Evolutionary conservation across 1,140 invertebrate species (phyloP).

Genomic region (Lineus longissimus): DNA sequence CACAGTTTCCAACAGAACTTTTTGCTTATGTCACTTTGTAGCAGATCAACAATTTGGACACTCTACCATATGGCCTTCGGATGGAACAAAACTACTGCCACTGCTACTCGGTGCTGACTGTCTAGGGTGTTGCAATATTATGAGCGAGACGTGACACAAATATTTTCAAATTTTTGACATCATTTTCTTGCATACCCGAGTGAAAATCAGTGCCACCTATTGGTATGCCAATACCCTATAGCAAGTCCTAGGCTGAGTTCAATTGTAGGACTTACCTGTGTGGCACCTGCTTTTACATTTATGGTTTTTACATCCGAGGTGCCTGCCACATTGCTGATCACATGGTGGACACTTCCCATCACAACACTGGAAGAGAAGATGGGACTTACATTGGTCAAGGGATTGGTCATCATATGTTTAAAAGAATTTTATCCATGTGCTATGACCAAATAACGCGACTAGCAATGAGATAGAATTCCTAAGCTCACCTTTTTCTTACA

Average conservation of each 20-base stretch:
- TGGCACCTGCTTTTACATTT: conserved; percentile 84
- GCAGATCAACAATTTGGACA: not conserved
- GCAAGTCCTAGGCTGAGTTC: no score
- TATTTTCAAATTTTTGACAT: no score
- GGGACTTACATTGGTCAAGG: conserved; percentile 1
- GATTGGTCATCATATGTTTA: no score
- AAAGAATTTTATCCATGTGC: no score
- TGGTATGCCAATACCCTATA: no score
- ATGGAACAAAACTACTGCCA: not conserved
- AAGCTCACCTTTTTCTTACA: conserved; percentile 76
- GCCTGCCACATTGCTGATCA: conserved; percentile 80
- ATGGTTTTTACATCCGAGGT: conserved; percentile 79
- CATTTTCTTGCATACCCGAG: no score
- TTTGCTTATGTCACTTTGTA: not conserved
- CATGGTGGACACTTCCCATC: conserved; percentile 79
- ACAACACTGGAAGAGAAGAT: conserved; percentile 65
- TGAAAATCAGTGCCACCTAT: no score
- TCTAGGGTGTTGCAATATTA: not conserved
- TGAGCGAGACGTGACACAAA: not conserved
- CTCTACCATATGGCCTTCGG: not conserved
- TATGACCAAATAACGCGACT: no score
- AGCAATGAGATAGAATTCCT: no score
- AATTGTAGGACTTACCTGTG: conserved; percentile 48
- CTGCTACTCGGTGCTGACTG: not conserved
- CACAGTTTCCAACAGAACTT: not conserved